A percentile compares a stretch with the other conserved stretches of the same genome.
Conservation (phyloP, 2,113 vertebrate species). For the Coptodon rendalli region DNA sequence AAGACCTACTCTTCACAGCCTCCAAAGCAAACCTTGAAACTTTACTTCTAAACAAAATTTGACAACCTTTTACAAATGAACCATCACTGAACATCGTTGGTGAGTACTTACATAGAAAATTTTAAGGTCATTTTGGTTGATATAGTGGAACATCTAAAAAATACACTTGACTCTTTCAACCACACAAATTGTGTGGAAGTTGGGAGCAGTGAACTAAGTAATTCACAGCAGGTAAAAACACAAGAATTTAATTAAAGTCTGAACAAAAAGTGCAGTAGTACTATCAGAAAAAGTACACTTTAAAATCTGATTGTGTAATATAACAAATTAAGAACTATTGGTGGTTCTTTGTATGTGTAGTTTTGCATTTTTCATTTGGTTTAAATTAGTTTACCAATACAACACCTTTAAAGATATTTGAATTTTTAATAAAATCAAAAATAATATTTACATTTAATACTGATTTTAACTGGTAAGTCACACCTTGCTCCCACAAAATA, state of each 20-base stretch:
- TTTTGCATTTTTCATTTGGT: background rate
- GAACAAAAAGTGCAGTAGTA: background rate
- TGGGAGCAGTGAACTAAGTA: background rate
- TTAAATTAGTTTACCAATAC: background rate
- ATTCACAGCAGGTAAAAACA: background rate
- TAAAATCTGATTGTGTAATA: background rate
- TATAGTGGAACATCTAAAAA: no score
- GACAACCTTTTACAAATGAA: no score
- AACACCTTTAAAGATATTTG: background rate
- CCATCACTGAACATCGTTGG: no score
- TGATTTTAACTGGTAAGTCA: background rate
- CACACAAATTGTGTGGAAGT: no score
- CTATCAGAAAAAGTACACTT: background rate
- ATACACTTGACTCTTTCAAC: no score
- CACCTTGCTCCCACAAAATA: background rate
- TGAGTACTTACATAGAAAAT: no score
- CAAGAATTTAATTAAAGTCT: background rate
- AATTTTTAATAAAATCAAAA: background rate
- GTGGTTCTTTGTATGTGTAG: background rate
- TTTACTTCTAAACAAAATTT: no score
- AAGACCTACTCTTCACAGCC: no score
- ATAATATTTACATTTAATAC: background rate
- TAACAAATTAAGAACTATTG: background rate
- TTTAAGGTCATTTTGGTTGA: no score
- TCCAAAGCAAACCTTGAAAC: no score